These are phyloP conservation scores for Nettapus auritus DNA, from an alignment of 2,113 vertebrate species.

Conservation along the genomic window DNA sequence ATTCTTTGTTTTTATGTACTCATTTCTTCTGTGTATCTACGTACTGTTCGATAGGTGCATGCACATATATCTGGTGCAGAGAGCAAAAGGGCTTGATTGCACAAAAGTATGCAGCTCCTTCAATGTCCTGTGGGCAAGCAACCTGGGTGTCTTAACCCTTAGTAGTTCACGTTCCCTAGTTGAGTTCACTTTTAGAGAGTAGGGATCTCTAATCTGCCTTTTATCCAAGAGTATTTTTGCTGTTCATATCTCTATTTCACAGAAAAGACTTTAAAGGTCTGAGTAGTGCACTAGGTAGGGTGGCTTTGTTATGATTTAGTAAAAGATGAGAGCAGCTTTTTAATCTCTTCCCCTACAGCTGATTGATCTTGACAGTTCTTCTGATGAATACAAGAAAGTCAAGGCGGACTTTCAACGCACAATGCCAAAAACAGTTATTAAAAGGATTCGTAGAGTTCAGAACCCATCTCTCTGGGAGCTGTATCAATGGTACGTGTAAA, in stretches of 20 bases:
- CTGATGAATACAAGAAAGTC: slow-evolving; percentile 77
- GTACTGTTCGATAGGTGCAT: neutral
- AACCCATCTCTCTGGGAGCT: slow-evolving; percentile 86
- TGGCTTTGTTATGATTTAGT: neutral
- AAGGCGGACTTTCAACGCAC: slow-evolving; percentile 77
- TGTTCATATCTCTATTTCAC: neutral
- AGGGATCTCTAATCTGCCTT: neutral
- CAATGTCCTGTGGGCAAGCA: neutral
- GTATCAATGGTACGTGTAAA: slow-evolving; percentile 83
- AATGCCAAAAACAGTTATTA: slow-evolving; percentile 73
- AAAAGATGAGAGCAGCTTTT: neutral
- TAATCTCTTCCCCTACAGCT: slow-evolving; percentile 70
- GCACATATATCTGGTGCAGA: neutral
- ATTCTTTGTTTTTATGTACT: neutral
- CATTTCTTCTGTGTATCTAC: neutral
- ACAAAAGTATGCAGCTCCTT: neutral
- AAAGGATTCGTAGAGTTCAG: slow-evolving; percentile 83
- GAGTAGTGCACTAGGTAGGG: neutral
- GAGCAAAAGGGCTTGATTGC: neutral
- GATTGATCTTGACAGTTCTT: slow-evolving; percentile 68
- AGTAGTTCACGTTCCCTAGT: neutral
- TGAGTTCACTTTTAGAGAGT: neutral
- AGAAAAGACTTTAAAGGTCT: neutral
- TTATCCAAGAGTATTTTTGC: neutral
- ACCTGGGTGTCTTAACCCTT: neutral